Evolutionary conservation across 2,888 invertebrate species (phyloP).

Genomic region (Lepas anatifera): DNA sequence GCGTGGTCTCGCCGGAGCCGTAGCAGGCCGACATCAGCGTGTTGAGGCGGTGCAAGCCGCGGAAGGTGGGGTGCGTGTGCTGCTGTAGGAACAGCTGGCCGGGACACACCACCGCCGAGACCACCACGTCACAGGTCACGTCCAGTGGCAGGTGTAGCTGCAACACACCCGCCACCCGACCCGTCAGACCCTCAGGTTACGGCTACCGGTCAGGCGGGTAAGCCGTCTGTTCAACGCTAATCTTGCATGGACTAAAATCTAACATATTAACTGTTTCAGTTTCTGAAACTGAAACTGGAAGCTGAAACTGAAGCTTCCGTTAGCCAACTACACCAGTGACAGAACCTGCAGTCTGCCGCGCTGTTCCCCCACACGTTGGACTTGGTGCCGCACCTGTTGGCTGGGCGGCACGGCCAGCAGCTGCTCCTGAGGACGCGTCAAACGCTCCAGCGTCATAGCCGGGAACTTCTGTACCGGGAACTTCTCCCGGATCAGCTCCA

Average conservation of each 20-base stretch:
- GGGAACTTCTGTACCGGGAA: slow-evolving; percentile 72
- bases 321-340: no score
- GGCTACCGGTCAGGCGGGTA: no score
- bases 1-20: slow-evolving; percentile 55
- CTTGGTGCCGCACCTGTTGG: slow-evolving; percentile 44
- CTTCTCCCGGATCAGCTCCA: slow-evolving; percentile 69
- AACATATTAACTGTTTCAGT: no score
- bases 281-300: no score
- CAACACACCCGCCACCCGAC: no score
- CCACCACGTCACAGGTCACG: slow-evolving; percentile 81
- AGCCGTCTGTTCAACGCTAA: no score
- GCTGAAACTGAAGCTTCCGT: no score
- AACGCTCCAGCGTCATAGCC: slow-evolving; percentile 52
- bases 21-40: slow-evolving; percentile 67
- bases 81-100: slow-evolving; percentile 90
- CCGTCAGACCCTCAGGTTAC: no score
- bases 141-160: slow-evolving; percentile 79
- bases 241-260: no score
- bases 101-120: slow-evolving; percentile 74
- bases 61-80: slow-evolving; percentile 87
- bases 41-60: slow-evolving; percentile 65
- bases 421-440: slow-evolving; percentile 31
- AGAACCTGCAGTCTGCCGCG: no score
- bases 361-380: no score
- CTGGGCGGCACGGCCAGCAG: slow-evolving; percentile 44